These are phyloP conservation scores for Callimorpha dominula DNA, from an alignment of 2,888 invertebrate species.

Conservation along the genomic window DNA sequence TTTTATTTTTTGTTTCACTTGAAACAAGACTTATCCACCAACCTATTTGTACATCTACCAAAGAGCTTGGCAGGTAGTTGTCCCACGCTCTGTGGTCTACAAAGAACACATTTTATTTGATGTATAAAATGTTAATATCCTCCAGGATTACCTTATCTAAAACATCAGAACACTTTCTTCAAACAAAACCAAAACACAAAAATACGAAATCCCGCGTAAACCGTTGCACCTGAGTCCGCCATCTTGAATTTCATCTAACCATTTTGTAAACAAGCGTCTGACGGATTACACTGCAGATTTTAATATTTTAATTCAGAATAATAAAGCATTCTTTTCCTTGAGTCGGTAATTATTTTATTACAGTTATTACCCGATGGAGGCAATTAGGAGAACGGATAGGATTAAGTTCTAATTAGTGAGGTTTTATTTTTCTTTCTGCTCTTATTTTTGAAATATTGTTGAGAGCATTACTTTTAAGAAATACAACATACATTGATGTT, in stretches of 20 bases:
- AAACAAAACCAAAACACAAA: slow-evolving; percentile 47
- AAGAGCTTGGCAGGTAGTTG: not conserved
- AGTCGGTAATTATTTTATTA: slow-evolving; percentile 75
- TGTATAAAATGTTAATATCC: not conserved
- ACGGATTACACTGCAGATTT: slow-evolving; percentile 78
- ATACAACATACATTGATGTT: not conserved
- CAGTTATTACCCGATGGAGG: slow-evolving; percentile 77
- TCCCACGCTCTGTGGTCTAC: not conserved
- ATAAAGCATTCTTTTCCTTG: slow-evolving; percentile 76
- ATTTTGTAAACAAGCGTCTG: slow-evolving; percentile 69
- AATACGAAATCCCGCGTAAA: slow-evolving; percentile 62
- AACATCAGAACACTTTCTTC: slow-evolving; percentile 18
- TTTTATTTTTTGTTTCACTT: not conserved
- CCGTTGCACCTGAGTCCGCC: slow-evolving; percentile 72
- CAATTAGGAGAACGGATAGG: slow-evolving; percentile 74
- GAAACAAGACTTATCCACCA: not conserved
- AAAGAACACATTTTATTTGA: not conserved
- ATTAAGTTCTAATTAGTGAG: slow-evolving; percentile 78
- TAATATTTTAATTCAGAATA: slow-evolving; percentile 71
- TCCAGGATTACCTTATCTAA: not conserved
- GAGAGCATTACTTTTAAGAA: not conserved
- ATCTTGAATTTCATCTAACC: slow-evolving; percentile 67
- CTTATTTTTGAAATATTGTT: not conserved
- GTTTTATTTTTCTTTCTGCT: slow-evolving; percentile 62
- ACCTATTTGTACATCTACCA: not conserved